Percentiles rank a stretch among this genome's conserved stretches.
Evolutionary conservation across 2,888 invertebrate genomes (phyloP).

Genomic region (Willowsia nigromaculata): DNA sequence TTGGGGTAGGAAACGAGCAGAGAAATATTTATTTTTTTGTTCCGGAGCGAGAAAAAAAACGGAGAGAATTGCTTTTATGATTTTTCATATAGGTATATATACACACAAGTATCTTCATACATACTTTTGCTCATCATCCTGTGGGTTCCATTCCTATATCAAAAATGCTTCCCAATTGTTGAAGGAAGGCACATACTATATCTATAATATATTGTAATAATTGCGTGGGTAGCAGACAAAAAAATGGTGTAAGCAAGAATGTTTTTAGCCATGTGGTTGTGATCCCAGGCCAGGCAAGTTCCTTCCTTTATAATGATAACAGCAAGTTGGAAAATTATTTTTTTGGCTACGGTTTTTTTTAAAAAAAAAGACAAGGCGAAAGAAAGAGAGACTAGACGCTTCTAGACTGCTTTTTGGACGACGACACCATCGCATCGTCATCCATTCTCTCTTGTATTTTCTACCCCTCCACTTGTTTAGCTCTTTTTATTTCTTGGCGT

Average conservation of each 20-base stretch:
- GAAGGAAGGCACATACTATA: background rate
- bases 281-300: constrained; percentile 71
- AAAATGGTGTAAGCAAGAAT: constrained; percentile 42
- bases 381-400: constrained; percentile 24
- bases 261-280: constrained; percentile 76
- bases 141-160: too few species aligned
- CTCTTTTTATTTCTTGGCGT: constrained; percentile 34
- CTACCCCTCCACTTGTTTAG: constrained; percentile 34
- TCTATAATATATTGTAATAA: constrained; percentile 38
- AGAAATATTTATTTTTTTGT: constrained; percentile 1
- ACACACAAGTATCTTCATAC: background rate
- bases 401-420: constrained; percentile 55
- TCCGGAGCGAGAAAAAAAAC: background rate
- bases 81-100: background rate
- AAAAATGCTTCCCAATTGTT: background rate
- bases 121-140: background rate
- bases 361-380: background rate
- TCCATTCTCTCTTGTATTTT: background rate
- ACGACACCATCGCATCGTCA: constrained; percentile 45
- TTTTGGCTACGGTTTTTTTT: constrained; percentile 56
- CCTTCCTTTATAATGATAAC: constrained; percentile 15
- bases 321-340: constrained; percentile 42
- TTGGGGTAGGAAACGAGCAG: constrained; percentile 23
- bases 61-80: background rate
- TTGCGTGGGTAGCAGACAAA: constrained; percentile 65